phyloP scores from a whole-genome alignment of 1,140 invertebrate species.

The Cyrtorhinus lividipennis region DNA sequence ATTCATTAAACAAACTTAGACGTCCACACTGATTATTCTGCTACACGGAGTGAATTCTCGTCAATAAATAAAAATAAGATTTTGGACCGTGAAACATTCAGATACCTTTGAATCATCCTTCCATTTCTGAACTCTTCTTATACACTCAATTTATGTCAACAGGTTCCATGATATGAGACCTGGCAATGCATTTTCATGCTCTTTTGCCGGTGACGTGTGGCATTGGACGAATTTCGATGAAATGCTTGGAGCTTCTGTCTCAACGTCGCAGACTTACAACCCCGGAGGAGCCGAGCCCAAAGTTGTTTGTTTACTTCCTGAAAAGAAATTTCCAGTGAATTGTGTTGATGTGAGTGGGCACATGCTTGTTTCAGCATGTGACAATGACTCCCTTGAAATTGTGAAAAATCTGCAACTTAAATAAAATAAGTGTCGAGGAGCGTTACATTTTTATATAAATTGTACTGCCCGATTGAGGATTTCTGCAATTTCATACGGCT shows the following conservation, averaged over 20 bases:
- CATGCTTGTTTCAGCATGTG: neutral
- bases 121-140: too few species aligned
- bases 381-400: conserved; percentile 13
- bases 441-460: too few species aligned
- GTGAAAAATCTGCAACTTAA: conserved; percentile 2
- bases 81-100: too few species aligned
- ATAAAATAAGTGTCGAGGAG: too few species aligned
- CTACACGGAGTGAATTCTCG: too few species aligned
- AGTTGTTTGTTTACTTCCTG: neutral
- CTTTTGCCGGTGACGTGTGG: conserved; percentile 12
- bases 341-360: conserved; percentile 11
- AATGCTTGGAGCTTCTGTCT: neutral
- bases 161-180: conserved; percentile 11
- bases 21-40: too few species aligned
- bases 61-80: too few species aligned
- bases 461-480: too few species aligned
- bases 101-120: too few species aligned
- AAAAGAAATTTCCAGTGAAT: conserved; percentile 11
- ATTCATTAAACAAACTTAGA: too few species aligned
- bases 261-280: neutral
- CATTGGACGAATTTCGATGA: conserved; percentile 15
- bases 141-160: too few species aligned
- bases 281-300: neutral
- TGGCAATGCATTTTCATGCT: conserved; percentile 6
- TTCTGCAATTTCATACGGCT: too few species aligned